Base-by-base conservation (phyloP, 2,113 vertebrate species). In the Rhinopomastus cyanomelas region DNA sequence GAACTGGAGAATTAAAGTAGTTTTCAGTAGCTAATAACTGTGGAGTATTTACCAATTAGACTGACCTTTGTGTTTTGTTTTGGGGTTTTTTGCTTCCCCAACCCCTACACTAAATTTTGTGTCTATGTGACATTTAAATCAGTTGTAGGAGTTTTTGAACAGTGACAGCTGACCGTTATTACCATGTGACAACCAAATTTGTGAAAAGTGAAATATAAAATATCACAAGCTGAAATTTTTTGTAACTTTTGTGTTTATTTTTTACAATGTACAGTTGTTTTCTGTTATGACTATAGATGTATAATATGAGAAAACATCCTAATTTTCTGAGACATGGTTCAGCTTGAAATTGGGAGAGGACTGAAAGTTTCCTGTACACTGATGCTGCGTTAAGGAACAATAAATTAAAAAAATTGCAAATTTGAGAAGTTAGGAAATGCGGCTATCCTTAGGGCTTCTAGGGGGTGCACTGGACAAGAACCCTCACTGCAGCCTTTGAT, bases 51-150 rank as follows among this genome's bases (percentile, higher is more conserved):
- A 32, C 25, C 17, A 76, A 85, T 13, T 52, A 27, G 26, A 16
- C 23, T 30, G 29, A 15, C 16, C 32, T 10, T 34, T 27, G 19
- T 42, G 15, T 42, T 42, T 42, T 42, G 39, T 42, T 11, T 42
- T 42, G 39, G 15, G 1, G 1, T 27, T 9, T 29, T 22, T 5
- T 2, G 4, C 7, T n/a, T 39, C 16, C 16, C 16, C 27, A 6
- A 0, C 9, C 4, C 5, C 32, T 18, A 3, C 10, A 11, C 3
- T 36, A 25, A 51, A 12, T 53, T 80, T 78, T 48, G 34, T 27
- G 8, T 71, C 5, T 2, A 4, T 1, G 4, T 79, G 8, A 19
- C 67, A 7, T 25, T 59, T 61, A 67, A 46, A 12, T 71, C 36
- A 39, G 2, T 59, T 53, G 14, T 84, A 81, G 32, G 16, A 49